Evolutionary conservation across 2,888 invertebrate species (phyloP).

Genomic region (Hydrotaea diabolus): DNA sequence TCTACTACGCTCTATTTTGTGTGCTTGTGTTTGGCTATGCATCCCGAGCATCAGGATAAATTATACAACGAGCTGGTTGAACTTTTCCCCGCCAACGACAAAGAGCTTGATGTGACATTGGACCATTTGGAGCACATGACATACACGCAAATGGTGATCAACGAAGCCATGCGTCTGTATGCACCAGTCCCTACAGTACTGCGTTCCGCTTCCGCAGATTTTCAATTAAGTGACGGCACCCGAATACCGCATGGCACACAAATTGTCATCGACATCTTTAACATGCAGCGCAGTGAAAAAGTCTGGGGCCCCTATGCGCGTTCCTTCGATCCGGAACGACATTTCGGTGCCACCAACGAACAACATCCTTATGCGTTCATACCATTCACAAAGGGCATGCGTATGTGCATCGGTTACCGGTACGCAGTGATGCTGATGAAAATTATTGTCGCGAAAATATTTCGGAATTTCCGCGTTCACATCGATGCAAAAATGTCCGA

Average conservation of each 20-base stretch:
- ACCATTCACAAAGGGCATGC: conserved; percentile 78
- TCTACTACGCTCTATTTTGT: conserved; percentile 78
- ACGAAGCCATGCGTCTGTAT: conserved; percentile 78
- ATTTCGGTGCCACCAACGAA: conserved; percentile 71
- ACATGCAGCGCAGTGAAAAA: conserved; percentile 75
- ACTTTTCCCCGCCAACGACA: conserved; percentile 68
- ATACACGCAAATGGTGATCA: conserved; percentile 77
- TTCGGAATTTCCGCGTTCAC: conserved; percentile 74
- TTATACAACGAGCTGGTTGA: conserved; percentile 73
- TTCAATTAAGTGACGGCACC: conserved; percentile 73
- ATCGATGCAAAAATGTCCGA: conserved; percentile 73
- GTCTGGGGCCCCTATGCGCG: conserved; percentile 77
- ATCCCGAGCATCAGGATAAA: conserved; percentile 76
- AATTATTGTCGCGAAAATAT: conserved; percentile 76
- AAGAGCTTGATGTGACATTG: conserved; percentile 55
- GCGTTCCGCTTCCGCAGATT: conserved; percentile 73
- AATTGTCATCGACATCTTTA: conserved; percentile 77
- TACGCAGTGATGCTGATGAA: conserved; percentile 78
- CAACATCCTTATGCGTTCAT: conserved; percentile 75
- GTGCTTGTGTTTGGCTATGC: conserved; percentile 77
- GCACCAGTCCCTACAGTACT: conserved; percentile 78
- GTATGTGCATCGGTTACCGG: conserved; percentile 79
- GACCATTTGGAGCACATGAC: conserved; percentile 75
- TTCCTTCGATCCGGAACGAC: conserved; percentile 76
- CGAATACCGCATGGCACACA: conserved; percentile 76